phyloP scores from a whole-genome alignment of 1,140 invertebrate genomes.

The Drosophila sp. region DNA sequence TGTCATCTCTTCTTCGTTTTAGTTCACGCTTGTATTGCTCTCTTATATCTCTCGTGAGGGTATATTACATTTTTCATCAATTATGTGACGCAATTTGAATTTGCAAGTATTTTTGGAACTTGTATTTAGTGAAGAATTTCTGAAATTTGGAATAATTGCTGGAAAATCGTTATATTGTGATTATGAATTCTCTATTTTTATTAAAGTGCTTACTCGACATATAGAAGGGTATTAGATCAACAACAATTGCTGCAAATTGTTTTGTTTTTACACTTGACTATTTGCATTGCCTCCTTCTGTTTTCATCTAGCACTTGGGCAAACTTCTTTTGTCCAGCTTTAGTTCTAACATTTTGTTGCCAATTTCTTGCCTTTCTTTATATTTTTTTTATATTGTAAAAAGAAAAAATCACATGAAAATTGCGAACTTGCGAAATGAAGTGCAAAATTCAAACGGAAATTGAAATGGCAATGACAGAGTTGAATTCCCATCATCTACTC shows the following conservation, averaged over 20 bases:
- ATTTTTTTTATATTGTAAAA: neutral
- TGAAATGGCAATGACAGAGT: constrained; percentile 82
- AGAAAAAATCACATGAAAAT: constrained; percentile 67
- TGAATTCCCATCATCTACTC: constrained; percentile 46
- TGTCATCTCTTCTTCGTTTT: constrained; percentile 71
- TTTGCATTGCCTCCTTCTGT: constrained; percentile 70
- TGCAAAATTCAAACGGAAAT: constrained; percentile 84
- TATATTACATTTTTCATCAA: neutral
- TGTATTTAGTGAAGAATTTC: neutral
- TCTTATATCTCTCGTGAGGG: neutral
- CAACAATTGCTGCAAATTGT: constrained; percentile 1
- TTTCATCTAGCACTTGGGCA: constrained; percentile 51
- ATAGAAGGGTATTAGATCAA: neutral
- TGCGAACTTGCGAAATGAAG: constrained; percentile 83
- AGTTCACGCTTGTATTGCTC: constrained; percentile 60
- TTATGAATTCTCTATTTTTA: neutral
- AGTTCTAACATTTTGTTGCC: constrained; percentile 24
- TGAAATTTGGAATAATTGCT: too few species aligned
- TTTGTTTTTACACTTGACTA: constrained; percentile 67
- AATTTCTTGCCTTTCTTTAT: constrained; percentile 30
- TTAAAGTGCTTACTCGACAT: neutral
- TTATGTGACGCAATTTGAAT: neutral
- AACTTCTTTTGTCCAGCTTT: constrained; percentile 48
- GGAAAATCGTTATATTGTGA: too few species aligned
- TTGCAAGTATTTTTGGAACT: neutral